Base-by-base conservation (phyloP, 2,113 vertebrate genomes). In the Psittacula cyanocephala region DNA sequence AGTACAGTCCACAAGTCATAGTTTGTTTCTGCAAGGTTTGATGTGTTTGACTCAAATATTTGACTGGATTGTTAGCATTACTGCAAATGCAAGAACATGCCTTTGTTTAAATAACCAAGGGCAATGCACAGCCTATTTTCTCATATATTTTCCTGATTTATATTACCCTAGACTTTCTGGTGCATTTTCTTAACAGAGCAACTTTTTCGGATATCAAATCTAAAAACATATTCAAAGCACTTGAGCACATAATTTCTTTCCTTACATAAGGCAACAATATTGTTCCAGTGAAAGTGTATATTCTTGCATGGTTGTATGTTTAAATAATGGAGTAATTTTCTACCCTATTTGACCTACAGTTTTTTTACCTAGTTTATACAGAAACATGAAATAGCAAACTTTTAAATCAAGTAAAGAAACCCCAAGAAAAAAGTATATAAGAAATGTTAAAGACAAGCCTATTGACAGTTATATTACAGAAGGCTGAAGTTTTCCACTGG, bases 31-130 rank as follows among this genome's bases (percentile, higher is more conserved):
- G 64, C 46, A 81, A 85, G 80, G 28, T 71, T 64, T 89, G 35
- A 37, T 93, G 63, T 91, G 71, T 95, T 93, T 91, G 50, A 95
- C 81, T 95, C 95, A 97, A 97, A 93, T 96, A 95, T 96, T 96
- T 96, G 91, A 68, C 82, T 82, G 39, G 43, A 64, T 89, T 9
- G 1, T 92, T 90, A 85, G 27, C 62, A 59, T 60, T 91, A 82
- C 75, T 75, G 49, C 89, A 94, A 86, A 87, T 71, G 55, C 76
- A 86, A 85, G 75, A 63, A 82, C 88, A 93, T 85, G 57, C 24
- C 27, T 29, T 62, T 74, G 89, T 88, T 97, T 88, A 82, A 91
- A 85, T 89, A 83, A 70, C 72, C 11, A 3, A 92, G 67, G 24
- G 81, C 82, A 63, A 95, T 65, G 59, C 35, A 64, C 15, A 80